phyloP scores from a whole-genome alignment of 2,113 vertebrate species.

The Bubo blakistoni region DNA sequence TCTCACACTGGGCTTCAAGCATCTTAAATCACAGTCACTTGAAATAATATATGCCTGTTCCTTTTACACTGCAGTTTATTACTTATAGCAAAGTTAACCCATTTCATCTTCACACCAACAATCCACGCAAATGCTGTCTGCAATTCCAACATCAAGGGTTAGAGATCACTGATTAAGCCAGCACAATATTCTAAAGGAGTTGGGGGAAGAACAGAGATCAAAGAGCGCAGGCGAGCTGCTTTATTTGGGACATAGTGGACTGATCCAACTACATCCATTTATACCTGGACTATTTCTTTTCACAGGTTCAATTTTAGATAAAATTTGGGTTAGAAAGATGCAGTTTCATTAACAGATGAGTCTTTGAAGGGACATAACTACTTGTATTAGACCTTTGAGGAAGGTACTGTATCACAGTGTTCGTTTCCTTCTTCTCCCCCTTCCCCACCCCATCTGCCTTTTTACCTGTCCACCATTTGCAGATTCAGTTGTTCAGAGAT shows the following conservation, averaged over 20 bases:
- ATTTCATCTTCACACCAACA: not conserved
- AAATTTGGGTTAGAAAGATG: not conserved
- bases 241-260: not conserved
- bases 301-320: not conserved
- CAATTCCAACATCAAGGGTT: not conserved
- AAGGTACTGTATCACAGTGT: not conserved
- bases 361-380: not conserved
- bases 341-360: not conserved
- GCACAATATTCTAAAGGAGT: not conserved
- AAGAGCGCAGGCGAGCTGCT: rapidly evolving
- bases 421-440: not conserved
- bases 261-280: not conserved
- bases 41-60: not conserved
- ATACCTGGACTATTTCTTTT: not conserved
- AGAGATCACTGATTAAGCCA: not conserved
- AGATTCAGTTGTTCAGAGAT: not conserved
- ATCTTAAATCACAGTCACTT: not conserved
- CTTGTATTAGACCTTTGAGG: not conserved
- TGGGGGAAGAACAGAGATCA: not conserved
- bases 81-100: not conserved
- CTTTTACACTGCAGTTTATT: not conserved
- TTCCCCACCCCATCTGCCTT: not conserved
- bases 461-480: not conserved
- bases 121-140: not conserved
- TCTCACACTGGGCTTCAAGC: not conserved